Percentiles rank a stretch among this genome's conserved stretches.
These are phyloP conservation scores for Perizoma flavofasciatum DNA, from an alignment of 2,888 invertebrate genomes.

Conservation along the genomic window DNA sequence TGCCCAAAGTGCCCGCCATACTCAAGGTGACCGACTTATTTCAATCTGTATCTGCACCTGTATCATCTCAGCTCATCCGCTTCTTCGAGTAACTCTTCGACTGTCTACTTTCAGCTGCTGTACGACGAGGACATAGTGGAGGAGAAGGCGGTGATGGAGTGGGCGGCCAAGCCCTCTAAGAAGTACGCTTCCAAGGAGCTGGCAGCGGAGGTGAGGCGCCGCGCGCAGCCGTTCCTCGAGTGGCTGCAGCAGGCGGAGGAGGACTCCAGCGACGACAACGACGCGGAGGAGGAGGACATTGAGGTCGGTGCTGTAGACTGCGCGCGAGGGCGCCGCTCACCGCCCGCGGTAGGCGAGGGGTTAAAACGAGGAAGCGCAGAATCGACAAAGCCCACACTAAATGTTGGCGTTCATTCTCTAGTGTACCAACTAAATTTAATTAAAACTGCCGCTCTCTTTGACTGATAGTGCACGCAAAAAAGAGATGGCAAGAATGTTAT, in stretches of 20 bases:
- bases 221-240: slow-evolving; percentile 96
- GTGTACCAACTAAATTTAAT: too few species aligned
- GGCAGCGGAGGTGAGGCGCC: slow-evolving; percentile 94
- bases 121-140: slow-evolving; percentile 98
- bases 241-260: slow-evolving; percentile 99
- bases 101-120: slow-evolving; percentile 83
- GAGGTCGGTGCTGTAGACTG: slow-evolving; percentile 69
- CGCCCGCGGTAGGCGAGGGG: too few species aligned
- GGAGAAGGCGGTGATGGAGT: slow-evolving; percentile 96
- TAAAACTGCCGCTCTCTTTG: too few species aligned
- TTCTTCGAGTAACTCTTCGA: too few species aligned
- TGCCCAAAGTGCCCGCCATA: slow-evolving; percentile 94
- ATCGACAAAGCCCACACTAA: too few species aligned
- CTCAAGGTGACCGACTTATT: slow-evolving; percentile 83
- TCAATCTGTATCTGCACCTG: not conserved
- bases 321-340: not conserved
- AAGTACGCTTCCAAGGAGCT: slow-evolving; percentile 97
- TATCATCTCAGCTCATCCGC: too few species aligned
- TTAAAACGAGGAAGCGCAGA: too few species aligned
- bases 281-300: slow-evolving; percentile 86
- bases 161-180: slow-evolving; percentile 97
- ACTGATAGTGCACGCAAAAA: too few species aligned
- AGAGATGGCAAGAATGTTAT: too few species aligned
- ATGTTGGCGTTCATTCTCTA: too few species aligned
- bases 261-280: slow-evolving; percentile 90